Conservation (phyloP, 2,113 vertebrate genomes). For the Barnardius zonarius region DNA sequence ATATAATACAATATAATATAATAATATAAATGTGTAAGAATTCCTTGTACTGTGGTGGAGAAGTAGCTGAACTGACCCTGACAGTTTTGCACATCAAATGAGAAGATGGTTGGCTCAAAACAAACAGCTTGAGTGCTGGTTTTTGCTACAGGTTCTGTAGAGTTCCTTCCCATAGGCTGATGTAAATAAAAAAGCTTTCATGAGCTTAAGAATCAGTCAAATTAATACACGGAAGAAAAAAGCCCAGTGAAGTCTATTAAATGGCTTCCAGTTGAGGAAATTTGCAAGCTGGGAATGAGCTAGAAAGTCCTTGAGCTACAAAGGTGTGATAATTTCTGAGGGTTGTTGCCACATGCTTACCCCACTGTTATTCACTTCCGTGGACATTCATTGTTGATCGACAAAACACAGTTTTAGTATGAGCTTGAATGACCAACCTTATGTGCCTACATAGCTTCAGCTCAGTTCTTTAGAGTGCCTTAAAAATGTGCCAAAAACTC, state of each 20-base stretch:
- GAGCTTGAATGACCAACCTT: background rate
- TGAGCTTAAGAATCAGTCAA: background rate
- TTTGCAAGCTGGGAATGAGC: background rate
- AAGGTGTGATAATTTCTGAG: background rate
- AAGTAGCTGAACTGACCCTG: background rate
- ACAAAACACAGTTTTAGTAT: background rate
- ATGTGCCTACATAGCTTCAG: background rate
- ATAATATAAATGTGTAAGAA: background rate
- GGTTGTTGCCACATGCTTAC: background rate
- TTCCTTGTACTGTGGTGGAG: background rate
- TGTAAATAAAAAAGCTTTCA: background rate
- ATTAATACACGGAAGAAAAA: background rate
- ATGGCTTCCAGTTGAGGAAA: background rate
- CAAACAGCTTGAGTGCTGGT: background rate
- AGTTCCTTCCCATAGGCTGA: background rate
- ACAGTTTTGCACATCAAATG: background rate
- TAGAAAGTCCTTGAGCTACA: background rate
- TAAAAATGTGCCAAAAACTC: background rate
- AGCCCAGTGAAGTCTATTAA: background rate
- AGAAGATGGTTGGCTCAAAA: background rate
- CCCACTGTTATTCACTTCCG: background rate
- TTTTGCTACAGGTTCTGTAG: background rate
- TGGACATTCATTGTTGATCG: background rate
- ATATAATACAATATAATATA: too few species aligned
- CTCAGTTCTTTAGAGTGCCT: background rate